phyloP scores from a whole-genome alignment of 2,797 vertebrate genomes.

The Alcedo atthis region DNA sequence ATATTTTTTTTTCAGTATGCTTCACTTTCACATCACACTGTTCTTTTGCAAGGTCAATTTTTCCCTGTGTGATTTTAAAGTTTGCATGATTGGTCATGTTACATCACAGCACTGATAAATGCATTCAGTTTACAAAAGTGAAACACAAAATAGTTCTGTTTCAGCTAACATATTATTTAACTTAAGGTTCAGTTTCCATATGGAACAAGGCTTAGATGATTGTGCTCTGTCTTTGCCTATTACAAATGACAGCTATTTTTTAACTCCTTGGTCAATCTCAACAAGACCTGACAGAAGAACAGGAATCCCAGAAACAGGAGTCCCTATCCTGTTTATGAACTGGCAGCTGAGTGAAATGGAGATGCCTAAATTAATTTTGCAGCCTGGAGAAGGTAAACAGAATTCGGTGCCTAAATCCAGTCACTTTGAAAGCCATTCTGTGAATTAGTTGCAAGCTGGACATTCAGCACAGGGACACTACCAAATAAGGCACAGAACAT shows the following conservation, averaged over 20 bases:
- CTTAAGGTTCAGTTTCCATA: not conserved
- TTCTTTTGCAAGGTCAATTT: not conserved
- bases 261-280: not conserved
- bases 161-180: not conserved
- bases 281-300: slow-evolving; percentile 3
- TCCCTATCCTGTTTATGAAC: not conserved
- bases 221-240: not conserved
- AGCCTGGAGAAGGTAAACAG: not conserved
- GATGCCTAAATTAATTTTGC: not conserved
- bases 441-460: not conserved
- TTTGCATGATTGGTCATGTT: not conserved
- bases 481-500: not conserved
- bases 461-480: not conserved
- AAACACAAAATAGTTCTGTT: not conserved
- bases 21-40: not conserved
- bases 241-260: slow-evolving; percentile 16
- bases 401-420: not conserved
- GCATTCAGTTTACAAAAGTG: not conserved
- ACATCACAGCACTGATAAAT: not conserved
- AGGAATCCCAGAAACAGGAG: not conserved
- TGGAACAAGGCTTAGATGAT: not conserved
- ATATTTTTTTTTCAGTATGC: not conserved
- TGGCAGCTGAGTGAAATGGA: not conserved
- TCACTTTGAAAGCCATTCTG: not conserved
- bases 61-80: not conserved